Percentiles rank a stretch among this genome's conserved stretches.
Conservation (phyloP, 2,888 invertebrate species). For the Ochropacha duplaris region DNA sequence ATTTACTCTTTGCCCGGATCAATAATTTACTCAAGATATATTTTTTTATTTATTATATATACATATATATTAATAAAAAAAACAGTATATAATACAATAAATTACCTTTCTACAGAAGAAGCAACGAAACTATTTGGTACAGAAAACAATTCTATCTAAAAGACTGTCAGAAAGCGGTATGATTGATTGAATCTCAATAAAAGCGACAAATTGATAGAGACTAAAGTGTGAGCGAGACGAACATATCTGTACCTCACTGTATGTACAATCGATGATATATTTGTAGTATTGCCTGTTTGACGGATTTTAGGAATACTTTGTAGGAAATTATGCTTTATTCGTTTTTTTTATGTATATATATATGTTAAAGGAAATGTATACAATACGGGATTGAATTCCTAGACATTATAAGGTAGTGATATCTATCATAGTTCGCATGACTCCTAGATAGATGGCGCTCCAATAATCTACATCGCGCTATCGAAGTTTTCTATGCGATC, state of each 20-base stretch:
- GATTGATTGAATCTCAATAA: background rate
- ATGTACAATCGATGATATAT: background rate
- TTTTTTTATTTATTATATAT: too few relatives aligned
- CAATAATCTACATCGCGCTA: too few relatives aligned
- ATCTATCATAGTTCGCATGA: too few relatives aligned
- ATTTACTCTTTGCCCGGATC: too few relatives aligned
- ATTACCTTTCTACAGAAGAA: background rate
- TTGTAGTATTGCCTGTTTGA: background rate
- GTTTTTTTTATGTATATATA: too few relatives aligned
- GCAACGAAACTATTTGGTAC: background rate
- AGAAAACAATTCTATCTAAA: background rate
- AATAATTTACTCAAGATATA: too few relatives aligned
- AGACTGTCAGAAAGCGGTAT: background rate
- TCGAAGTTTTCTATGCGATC: too few relatives aligned
- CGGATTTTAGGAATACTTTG: background rate
- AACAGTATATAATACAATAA: background rate
- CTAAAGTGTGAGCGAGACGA: background rate
- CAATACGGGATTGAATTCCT: too few relatives aligned
- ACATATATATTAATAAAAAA: too few relatives aligned
- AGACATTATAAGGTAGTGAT: too few relatives aligned
- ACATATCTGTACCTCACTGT: background rate
- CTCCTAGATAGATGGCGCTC: too few relatives aligned
- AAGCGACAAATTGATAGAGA: background rate
- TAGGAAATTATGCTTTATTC: background rate
- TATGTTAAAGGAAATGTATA: too few relatives aligned